Percentiles rank a stretch among this genome's conserved stretches.
Evolutionary conservation across 1,140 invertebrate species (phyloP).

Genomic region (Wasmannia auropunctata): DNA sequence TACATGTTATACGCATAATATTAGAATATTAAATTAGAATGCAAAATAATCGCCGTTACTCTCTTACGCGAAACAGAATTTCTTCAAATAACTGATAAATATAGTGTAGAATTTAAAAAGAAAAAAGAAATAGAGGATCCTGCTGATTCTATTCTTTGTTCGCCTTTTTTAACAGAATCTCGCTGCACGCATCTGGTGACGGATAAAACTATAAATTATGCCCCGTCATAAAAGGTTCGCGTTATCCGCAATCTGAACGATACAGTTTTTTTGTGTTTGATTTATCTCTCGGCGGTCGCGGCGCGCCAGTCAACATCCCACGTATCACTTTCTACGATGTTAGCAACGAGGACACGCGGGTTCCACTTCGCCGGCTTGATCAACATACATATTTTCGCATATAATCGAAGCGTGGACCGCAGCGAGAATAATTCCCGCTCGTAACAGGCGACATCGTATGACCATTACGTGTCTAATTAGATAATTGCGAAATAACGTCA

Average conservation of each 20-base stretch:
- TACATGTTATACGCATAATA: not conserved
- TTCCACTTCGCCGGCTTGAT: conserved; percentile 6
- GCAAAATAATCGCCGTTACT: not conserved
- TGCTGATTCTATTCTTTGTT: not conserved
- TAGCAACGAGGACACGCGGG: not conserved
- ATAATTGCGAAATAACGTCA: conserved; percentile 34
- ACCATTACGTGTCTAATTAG: conserved; percentile 35
- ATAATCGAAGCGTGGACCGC: conserved; percentile 9
- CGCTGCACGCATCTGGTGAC: not conserved
- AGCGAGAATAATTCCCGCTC: conserved; percentile 24
- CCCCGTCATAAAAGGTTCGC: not conserved
- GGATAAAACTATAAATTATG: conserved; percentile 13
- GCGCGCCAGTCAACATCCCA: conserved; percentile 6
- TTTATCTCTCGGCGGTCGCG: conserved; percentile 14
- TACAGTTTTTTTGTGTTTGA: conserved; percentile 41
- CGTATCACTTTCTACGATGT: conserved; percentile 40
- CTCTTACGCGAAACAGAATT: not conserved
- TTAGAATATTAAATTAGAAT: not conserved
- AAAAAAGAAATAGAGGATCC: not conserved
- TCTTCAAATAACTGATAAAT: not conserved
- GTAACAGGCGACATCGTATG: not conserved
- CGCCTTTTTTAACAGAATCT: not conserved
- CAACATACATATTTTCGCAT: not conserved
- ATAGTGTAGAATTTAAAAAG: not conserved
- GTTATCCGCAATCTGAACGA: conserved; percentile 5